Base-by-base conservation (phyloP, 2,888 invertebrate genomes). In the Drosophila borborema region DNA sequence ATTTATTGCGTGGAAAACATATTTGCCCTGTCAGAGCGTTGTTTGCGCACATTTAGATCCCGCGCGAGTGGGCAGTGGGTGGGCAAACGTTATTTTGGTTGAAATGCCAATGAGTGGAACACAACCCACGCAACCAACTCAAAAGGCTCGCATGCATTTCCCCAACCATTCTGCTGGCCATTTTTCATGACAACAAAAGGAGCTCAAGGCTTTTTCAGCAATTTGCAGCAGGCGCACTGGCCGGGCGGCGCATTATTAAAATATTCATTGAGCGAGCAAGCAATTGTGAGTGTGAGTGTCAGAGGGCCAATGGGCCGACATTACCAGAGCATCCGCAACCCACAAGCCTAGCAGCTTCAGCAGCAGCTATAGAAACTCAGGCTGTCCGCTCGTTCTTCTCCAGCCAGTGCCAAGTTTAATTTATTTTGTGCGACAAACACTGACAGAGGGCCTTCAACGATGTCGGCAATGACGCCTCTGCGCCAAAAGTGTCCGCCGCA, bases 351-450 rank as follows among this genome's bases (percentile, higher is more conserved):
- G 45, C 34, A 36, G n/a, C 48, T n/a, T n/a, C n/a, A 49, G 41
- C 20, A 45, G 65, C 31, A 31, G 63, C 45, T 20, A 12, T 34
- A 12, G 34, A n/a, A 31, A 31, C 12, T 5, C 34, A 18, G 18
- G 3, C 18, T 14, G 18, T 34, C 40, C 4, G 16, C 18, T 34
- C 53, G 34, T 31, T 36, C 23, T 53, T 12, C 31, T 46, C 31
- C 64, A 63, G 64, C 31, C 68, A 46, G 43, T 81, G 84, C 58
- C 86, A 80, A 84, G 82, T 80, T 84, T 64, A 87, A 87, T 85
- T 84, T 87, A 87, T 87, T 63, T 85, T 78, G 87, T 84, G 87
- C 87, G 87, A 87, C 87, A 85, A 86, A 82, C 73, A 62, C 69
- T 72, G 80, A 73, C 80, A 73, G 70, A 64, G 64, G 64, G 72